phyloP scores from a whole-genome alignment of 2,797 vertebrate genomes.

The Paguma larvata region DNA sequence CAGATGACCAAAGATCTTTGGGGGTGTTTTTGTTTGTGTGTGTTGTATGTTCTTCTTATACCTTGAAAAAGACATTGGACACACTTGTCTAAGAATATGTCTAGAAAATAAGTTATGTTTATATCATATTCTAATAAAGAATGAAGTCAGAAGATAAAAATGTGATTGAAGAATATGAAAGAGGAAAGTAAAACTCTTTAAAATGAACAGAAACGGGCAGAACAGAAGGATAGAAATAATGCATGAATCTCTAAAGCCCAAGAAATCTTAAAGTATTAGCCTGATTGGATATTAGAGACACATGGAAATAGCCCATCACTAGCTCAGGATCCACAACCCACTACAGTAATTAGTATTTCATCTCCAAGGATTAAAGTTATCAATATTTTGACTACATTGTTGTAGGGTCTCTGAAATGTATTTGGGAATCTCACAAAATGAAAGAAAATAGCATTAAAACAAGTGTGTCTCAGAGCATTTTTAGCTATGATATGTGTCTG shows the following conservation, averaged over 20 bases:
- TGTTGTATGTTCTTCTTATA: conserved; percentile 26
- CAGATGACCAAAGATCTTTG: background rate
- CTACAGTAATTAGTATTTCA: conserved; percentile 37
- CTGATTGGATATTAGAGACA: conserved; percentile 44
- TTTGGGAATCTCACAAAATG: conserved; percentile 48
- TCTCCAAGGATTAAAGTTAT: conserved; percentile 46
- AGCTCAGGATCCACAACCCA: background rate
- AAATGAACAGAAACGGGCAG: conserved; percentile 19
- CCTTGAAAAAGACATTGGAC: conserved; percentile 9
- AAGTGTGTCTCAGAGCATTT: conserved; percentile 21
- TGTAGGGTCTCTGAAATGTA: conserved; percentile 35
- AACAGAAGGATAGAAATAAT: conserved; percentile 18
- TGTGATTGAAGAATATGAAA: conserved; percentile 38
- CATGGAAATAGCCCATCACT: background rate
- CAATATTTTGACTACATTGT: conserved; percentile 1
- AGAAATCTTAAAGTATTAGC: conserved; percentile 10
- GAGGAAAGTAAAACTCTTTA: conserved; percentile 14
- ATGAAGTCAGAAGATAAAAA: background rate
- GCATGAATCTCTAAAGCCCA: background rate
- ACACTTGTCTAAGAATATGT: background rate
- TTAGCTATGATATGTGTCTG: background rate
- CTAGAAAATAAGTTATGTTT: background rate
- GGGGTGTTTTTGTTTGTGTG: background rate
- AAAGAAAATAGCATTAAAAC: conserved; percentile 30
- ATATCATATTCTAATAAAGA: conserved; percentile 4